Evolutionary conservation across 2,888 invertebrate genomes (phyloP).

Genomic region (Antheraea assamensis): DNA sequence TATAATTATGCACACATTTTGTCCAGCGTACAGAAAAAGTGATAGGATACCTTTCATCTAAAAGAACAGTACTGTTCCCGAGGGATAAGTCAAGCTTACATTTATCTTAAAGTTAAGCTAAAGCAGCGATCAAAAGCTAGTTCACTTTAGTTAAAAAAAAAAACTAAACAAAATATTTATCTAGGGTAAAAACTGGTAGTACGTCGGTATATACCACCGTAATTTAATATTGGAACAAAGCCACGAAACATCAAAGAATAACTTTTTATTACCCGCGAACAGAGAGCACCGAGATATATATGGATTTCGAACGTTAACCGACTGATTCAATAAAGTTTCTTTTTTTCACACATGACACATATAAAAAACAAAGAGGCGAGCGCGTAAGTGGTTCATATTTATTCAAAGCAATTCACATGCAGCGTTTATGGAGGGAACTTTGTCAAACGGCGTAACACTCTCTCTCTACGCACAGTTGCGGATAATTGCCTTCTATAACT

Average conservation of each 20-base stretch:
- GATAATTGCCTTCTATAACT: constrained; percentile 41
- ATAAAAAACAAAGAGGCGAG: constrained; percentile 29
- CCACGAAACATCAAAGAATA: constrained; percentile 10
- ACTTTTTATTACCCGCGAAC: constrained; percentile 14
- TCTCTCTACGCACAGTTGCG: constrained; percentile 29
- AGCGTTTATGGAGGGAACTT: constrained; percentile 53
- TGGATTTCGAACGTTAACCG: constrained; percentile 8
- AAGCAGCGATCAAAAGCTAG: too few relatives aligned
- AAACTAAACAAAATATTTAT: too few relatives aligned
- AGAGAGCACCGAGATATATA: constrained; percentile 7
- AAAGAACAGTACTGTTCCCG: too few relatives aligned
- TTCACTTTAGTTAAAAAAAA: too few relatives aligned
- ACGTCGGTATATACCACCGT: background rate
- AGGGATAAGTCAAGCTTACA: too few relatives aligned
- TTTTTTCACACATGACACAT: constrained; percentile 21
- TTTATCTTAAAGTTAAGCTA: too few relatives aligned
- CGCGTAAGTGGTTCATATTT: constrained; percentile 41
- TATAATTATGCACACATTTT: too few relatives aligned
- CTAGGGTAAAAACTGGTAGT: too few relatives aligned
- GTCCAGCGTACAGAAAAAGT: too few relatives aligned
- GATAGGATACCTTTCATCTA: too few relatives aligned
- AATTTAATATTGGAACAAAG: background rate
- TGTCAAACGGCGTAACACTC: constrained; percentile 32
- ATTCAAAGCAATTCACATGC: constrained; percentile 54
- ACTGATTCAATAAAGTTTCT: constrained; percentile 37